These are phyloP conservation scores for Parnassius smintheus DNA, from an alignment of 2,888 invertebrate species.

Conservation along the genomic window DNA sequence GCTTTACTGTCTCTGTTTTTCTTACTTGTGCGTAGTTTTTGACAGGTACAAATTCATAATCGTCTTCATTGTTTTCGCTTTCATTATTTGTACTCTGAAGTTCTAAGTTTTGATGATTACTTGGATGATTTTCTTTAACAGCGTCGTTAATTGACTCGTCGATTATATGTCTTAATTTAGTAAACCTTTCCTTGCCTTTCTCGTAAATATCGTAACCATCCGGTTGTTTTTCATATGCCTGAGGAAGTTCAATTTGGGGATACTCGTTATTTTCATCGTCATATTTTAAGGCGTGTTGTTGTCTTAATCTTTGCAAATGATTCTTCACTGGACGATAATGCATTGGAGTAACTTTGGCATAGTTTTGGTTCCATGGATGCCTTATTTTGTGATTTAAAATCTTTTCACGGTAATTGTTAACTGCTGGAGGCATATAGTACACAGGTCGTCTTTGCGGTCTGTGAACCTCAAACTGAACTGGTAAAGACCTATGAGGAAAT, in stretches of 20 bases:
- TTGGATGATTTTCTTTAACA: constrained; percentile 51
- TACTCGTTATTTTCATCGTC: constrained; percentile 73
- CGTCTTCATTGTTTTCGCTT: constrained; percentile 42
- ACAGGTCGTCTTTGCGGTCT: constrained; percentile 59
- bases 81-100: constrained; percentile 48
- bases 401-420: constrained; percentile 48
- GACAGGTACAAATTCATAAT: constrained; percentile 82
- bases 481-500: constrained; percentile 58
- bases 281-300: constrained; percentile 68
- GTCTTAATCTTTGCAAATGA: constrained; percentile 61
- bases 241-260: constrained; percentile 56
- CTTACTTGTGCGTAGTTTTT: constrained; percentile 86
- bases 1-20: constrained; percentile 82
- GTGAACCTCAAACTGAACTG: constrained; percentile 63
- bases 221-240: constrained; percentile 55
- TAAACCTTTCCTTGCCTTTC: constrained; percentile 67
- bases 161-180: constrained; percentile 59
- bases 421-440: constrained; percentile 56
- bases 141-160: constrained; percentile 65
- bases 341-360: constrained; percentile 64
- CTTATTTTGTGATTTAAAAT: constrained; percentile 61
- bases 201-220: constrained; percentile 81
- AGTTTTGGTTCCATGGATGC: constrained; percentile 70
- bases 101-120: constrained; percentile 52
- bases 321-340: constrained; percentile 69